Base-by-base conservation (phyloP, 2,113 vertebrate species). In the Recurvirostra avosetta region DNA sequence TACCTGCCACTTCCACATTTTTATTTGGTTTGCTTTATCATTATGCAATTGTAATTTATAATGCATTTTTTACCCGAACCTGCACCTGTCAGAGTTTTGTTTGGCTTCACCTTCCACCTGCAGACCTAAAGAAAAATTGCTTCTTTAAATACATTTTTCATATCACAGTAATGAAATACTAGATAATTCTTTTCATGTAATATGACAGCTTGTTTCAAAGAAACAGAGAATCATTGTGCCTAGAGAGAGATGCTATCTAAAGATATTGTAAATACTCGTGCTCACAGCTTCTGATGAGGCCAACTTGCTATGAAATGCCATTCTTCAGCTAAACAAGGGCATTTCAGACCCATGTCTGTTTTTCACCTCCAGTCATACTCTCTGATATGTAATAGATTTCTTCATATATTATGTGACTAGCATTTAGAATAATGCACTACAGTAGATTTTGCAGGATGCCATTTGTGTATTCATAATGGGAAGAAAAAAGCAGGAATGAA, bases 151-250 rank as follows among this genome's bases (percentile, higher is more conserved):
- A 91, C 27, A 12, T 45, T 81, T 93, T 94, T 94, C 40, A 34
- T 84, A 90, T 25, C 36, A 45, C n/a, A 87, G 59, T 67, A 92
- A 92, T 43, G 17, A 88, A 91, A 97, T 81, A 66, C 32, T 56
- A 85, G 59, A 88, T 88, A 92, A 94, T 88, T 87, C 25, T 85
- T 87, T 87, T 74, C 58, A 88, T 77, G 27, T 68, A 93, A 76
- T 90, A 80, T 13, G 67, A 41, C 38, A 93, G 20, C 45, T 83
- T 86, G 65, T 89, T 93, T 96, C 45, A 90, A 87, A 94, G 63
- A 77, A 78, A n/a, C 25, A 81, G 50, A 83, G 15, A 78, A 82
- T n/a, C 38, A 23, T 9, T 78, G 34, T 65, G 47, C n/a, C 36
- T 63, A 72, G 47, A 72, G 49, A 94, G 34, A 76, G n/a, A 59